Base-by-base conservation (phyloP, 2,888 invertebrate species). In the Tricholauxania praeusta region DNA sequence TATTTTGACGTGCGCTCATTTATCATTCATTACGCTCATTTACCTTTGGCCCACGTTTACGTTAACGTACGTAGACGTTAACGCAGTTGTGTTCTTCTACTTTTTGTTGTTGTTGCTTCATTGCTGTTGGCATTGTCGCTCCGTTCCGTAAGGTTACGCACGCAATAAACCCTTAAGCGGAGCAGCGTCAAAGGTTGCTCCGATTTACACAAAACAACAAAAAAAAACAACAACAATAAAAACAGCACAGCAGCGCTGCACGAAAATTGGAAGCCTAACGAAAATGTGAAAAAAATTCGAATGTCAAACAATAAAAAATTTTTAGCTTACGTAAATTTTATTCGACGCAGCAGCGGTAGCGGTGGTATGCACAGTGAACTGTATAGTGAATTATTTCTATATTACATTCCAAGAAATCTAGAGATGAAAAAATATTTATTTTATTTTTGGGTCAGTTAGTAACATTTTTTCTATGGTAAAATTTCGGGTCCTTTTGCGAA, bases 11-110 rank as follows among this genome's bases (percentile, higher is more conserved):
- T 83, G 82, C 80, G 81, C 82, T 82, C 83, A 81, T 83, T 82
- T 82, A 83, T 82, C 83, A 82, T 82, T 82, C 82, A 82, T 82
- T 82, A 79, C 80, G 79, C 81, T 82, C 82, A 77, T 82, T 83
- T 82, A 79, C 76, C 79, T 79, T 28, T 65, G 22, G 39, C n/a
- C 39, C 17, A 39, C 62, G 62, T 62, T 47, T 7, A 47, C 17
- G 32, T 39, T 14, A n/a, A 15, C 62, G 48, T 47, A 14, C 47
- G 62, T 62, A 39, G 32, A 66, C 53, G 39, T 66, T 66, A 19
- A 65, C 65, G 10, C 32, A 32, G 65, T 52, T 52, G 52, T 47
- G 12, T 39, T 68, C 17, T 15, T 49, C 14, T 14, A 19, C 28
- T 63, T 39, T 39, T 39, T 39, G 28, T 28, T 28, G 28, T 28